Percentiles rank a stretch among this genome's conserved stretches.
Conservation (phyloP, 1,140 invertebrate species). For the Trachymyrmex cornetzi region DNA sequence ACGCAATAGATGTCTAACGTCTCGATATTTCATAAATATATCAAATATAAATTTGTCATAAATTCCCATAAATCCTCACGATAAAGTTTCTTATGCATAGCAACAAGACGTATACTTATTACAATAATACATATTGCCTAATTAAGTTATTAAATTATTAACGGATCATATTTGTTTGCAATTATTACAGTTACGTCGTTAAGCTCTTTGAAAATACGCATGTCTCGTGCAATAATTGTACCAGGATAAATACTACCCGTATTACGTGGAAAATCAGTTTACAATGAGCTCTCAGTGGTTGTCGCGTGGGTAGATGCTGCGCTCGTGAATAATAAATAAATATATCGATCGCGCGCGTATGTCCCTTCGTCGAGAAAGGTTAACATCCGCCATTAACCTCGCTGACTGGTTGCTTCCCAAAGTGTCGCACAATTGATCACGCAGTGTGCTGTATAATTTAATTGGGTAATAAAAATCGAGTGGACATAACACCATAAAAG, state of each 20-base stretch:
- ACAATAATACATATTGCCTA: background rate
- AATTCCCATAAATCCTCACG: slow-evolving; percentile 30
- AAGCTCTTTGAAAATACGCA: slow-evolving; percentile 24
- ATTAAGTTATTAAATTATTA: slow-evolving; percentile 32
- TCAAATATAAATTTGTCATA: slow-evolving; percentile 34
- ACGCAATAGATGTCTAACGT: slow-evolving; percentile 41
- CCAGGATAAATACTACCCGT: background rate
- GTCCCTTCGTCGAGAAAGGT: slow-evolving; percentile 46
- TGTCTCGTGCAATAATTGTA: slow-evolving; percentile 34
- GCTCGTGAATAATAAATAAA: slow-evolving; percentile 54
- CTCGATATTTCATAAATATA: background rate
- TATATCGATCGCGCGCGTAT: slow-evolving; percentile 51
- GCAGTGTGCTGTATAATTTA: slow-evolving; percentile 50
- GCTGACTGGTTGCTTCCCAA: slow-evolving; percentile 31
- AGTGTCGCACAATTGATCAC: slow-evolving; percentile 56
- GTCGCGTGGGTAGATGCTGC: slow-evolving; percentile 43
- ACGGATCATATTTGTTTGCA: slow-evolving; percentile 24
- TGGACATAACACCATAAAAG: slow-evolving; percentile 9
- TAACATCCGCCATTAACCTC: slow-evolving; percentile 58
- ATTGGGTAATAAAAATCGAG: slow-evolving; percentile 43
- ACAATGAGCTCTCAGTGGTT: slow-evolving; percentile 44
- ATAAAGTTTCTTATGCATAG: background rate
- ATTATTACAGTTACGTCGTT: slow-evolving; percentile 32
- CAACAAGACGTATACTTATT: background rate
- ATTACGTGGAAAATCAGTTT: slow-evolving; percentile 37